Evolutionary conservation across 2,888 invertebrate species (phyloP).

Genomic region (Drosophila demipolita): DNA sequence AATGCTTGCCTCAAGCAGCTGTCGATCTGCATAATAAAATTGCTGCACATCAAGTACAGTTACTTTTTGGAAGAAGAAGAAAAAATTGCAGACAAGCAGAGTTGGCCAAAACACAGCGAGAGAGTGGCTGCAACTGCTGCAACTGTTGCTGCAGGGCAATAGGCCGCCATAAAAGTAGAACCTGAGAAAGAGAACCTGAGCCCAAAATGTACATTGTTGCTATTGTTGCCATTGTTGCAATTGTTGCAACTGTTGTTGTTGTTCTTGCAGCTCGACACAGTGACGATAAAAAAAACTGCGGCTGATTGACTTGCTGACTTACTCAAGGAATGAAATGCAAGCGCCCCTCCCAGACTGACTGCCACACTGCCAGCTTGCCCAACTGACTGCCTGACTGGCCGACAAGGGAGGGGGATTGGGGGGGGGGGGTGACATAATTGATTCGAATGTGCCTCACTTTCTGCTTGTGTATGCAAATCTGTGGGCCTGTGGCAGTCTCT

Average conservation of each 20-base stretch:
- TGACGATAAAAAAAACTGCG: conserved; percentile 50
- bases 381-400: conserved; percentile 8
- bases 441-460: conserved; percentile 53
- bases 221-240: conserved; percentile 10
- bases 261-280: conserved; percentile 34
- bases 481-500: conserved; percentile 31
- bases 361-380: conserved; percentile 26
- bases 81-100: conserved; percentile 29
- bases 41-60: conserved; percentile 64
- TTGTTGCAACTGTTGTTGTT: not conserved
- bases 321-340: conserved; percentile 48
- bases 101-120: conserved; percentile 21
- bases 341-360: conserved; percentile 8
- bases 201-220: conserved; percentile 10
- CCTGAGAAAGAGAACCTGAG: conserved; percentile 58
- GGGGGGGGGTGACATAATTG: conserved; percentile 43
- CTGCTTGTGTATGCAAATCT: conserved; percentile 61
- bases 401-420: not conserved
- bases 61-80: conserved; percentile 33
- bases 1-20: conserved; percentile 29
- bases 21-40: conserved; percentile 75
- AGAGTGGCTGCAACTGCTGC: conserved; percentile 32
- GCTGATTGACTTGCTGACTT: conserved; percentile 70
- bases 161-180: conserved; percentile 60
- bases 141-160: conserved; percentile 52